phyloP scores from a whole-genome alignment of 2,113 vertebrate genomes.

The Amphiprion ocellaris region DNA sequence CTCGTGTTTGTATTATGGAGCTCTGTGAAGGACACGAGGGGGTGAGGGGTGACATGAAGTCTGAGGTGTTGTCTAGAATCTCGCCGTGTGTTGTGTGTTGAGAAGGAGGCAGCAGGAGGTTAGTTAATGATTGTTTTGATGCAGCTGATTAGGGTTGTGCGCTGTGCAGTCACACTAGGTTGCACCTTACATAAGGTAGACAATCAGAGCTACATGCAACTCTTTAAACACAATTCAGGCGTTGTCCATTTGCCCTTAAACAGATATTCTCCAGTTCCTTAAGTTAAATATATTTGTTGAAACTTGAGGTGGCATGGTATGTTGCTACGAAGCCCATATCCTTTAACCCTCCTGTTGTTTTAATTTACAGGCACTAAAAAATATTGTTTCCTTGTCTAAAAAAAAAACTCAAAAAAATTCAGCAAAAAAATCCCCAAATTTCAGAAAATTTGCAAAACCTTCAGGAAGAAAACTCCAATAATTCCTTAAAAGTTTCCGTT shows the following conservation, averaged over 20 bases:
- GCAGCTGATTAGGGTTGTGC: slow-evolving; percentile 79
- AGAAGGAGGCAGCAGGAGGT: slow-evolving; percentile 62
- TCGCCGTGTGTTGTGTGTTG: slow-evolving; percentile 16
- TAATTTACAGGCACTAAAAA: too few relatives aligned
- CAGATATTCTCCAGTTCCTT: neutral
- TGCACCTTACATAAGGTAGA: slow-evolving; percentile 46
- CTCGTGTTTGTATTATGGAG: slow-evolving; percentile 40
- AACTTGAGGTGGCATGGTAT: neutral
- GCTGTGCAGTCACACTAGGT: slow-evolving; percentile 69
- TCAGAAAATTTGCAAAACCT: too few relatives aligned
- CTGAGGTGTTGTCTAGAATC: slow-evolving; percentile 49
- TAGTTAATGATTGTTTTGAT: slow-evolving; percentile 84
- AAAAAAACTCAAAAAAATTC: too few relatives aligned
- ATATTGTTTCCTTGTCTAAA: too few relatives aligned
- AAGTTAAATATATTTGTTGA: slow-evolving; percentile 19
- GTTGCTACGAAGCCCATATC: neutral
- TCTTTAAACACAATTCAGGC: slow-evolving; percentile 56
- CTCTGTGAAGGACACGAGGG: slow-evolving; percentile 5
- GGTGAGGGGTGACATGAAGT: slow-evolving; percentile 15
- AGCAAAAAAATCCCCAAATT: too few relatives aligned
- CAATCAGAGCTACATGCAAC: slow-evolving; percentile 54
- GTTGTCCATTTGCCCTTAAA: slow-evolving; percentile 24
- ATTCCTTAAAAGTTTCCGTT: too few relatives aligned
- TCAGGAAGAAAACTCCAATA: too few relatives aligned
- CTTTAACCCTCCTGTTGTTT: too few relatives aligned